Conservation (phyloP, 2,797 vertebrate genomes). For the Lithobates sylvaticus region DNA sequence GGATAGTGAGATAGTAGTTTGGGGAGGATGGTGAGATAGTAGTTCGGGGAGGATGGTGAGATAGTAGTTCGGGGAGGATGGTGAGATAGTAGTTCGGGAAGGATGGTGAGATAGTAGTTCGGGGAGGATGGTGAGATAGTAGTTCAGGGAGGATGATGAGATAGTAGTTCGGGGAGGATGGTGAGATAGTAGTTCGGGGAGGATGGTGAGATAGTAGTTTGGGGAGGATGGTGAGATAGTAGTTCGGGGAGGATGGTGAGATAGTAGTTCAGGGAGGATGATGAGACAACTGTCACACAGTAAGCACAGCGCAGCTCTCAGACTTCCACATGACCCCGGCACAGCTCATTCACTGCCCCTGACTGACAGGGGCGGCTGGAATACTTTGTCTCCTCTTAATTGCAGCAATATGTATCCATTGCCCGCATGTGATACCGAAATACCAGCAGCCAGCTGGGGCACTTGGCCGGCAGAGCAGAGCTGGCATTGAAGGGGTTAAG, state of each 20-base stretch:
- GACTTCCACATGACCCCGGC: neutral
- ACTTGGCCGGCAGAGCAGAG: too few species aligned
- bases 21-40: neutral
- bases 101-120: neutral
- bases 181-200: neutral
- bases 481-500: neutral
- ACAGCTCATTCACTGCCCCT: neutral
- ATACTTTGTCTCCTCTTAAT: neutral
- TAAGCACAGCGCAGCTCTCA: neutral
- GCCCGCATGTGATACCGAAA: neutral
- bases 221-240: neutral
- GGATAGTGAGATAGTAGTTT: neutral
- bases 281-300: neutral
- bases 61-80: neutral
- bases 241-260: neutral
- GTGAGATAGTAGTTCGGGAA: neutral
- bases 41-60: neutral
- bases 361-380: conserved; percentile 9
- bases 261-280: neutral
- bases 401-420: neutral
- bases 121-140: neutral
- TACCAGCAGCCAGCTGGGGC: too few species aligned
- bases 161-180: neutral
- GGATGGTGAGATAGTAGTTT: neutral
- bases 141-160: neutral